Evolutionary conservation across 2,113 vertebrate species (phyloP).

Genomic region (Capricornis sumatraensis): DNA sequence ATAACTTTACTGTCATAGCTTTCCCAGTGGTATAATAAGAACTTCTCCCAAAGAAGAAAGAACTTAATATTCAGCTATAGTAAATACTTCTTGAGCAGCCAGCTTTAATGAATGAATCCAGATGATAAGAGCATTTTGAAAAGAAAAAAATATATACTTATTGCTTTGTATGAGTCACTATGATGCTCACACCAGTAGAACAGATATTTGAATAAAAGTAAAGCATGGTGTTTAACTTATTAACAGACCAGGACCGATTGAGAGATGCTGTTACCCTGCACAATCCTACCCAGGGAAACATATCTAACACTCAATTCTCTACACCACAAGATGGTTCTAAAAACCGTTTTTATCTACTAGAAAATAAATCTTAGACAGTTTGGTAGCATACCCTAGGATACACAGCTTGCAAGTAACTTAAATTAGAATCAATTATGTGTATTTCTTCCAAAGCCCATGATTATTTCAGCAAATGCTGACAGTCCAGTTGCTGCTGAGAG

Average conservation of each 20-base stretch:
- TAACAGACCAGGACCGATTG: not conserved
- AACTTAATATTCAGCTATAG: not conserved
- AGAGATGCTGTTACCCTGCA: not conserved
- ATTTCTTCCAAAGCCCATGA: not conserved
- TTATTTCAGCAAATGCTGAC: not conserved
- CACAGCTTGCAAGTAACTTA: not conserved
- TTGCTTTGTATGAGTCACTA: not conserved
- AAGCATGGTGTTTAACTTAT: not conserved
- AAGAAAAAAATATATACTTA: not conserved
- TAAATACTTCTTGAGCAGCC: not conserved
- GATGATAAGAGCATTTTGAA: not conserved
- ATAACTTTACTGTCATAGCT: not conserved
- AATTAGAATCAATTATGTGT: not conserved
- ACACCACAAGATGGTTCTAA: not conserved
- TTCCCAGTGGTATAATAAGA: not conserved
- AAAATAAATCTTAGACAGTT: not conserved
- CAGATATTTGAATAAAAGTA: not conserved
- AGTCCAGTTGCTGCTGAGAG: not conserved
- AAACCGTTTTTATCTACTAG: no score
- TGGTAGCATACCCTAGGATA: not conserved
- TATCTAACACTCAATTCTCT: not conserved
- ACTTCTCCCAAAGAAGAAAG: not conserved
- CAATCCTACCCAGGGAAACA: not conserved
- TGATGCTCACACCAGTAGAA: not conserved
- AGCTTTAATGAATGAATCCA: not conserved